Conservation (phyloP, 2,113 vertebrate species). For the Scomber scombrus region DNA sequence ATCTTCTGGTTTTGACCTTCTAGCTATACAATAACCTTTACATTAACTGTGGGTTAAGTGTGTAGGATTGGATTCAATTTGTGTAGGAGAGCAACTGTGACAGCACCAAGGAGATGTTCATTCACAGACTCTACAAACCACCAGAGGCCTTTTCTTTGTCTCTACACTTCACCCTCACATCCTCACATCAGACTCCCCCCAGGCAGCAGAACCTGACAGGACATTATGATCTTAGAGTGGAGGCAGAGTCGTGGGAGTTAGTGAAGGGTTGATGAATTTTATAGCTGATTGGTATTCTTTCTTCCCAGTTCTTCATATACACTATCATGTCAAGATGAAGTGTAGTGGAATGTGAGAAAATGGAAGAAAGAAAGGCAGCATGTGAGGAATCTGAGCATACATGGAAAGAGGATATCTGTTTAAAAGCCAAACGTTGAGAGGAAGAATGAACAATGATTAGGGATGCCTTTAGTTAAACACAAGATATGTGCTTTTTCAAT, state of each 20-base stretch:
- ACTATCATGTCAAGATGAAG: not conserved
- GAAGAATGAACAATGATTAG: constrained; percentile 2
- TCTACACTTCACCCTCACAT: constrained; percentile 7
- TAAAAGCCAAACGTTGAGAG: constrained; percentile 7
- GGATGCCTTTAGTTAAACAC: constrained; percentile 20
- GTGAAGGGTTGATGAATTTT: constrained; percentile 12
- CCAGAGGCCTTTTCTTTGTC: constrained; percentile 9
- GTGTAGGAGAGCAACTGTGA: constrained; percentile 9
- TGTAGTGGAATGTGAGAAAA: not conserved
- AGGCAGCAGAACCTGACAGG: constrained; percentile 25
- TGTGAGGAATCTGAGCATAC: not conserved
- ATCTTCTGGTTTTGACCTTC: not conserved
- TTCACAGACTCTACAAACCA: constrained; percentile 18
- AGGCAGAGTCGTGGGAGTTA: not conserved
- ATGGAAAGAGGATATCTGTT: not conserved
- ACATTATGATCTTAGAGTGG: constrained; percentile 10
- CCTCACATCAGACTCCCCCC: not conserved
- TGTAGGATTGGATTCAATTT: not conserved
- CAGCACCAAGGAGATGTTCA: not conserved
- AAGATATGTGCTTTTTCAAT: not conserved
- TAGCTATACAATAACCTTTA: not conserved
- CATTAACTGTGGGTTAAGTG: constrained; percentile 2
- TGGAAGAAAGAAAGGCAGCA: not conserved
- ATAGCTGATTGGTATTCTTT: constrained; percentile 9
- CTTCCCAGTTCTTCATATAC: not conserved